Conservation (phyloP, 2,113 vertebrate genomes). For the Burhinus bistriatus region DNA sequence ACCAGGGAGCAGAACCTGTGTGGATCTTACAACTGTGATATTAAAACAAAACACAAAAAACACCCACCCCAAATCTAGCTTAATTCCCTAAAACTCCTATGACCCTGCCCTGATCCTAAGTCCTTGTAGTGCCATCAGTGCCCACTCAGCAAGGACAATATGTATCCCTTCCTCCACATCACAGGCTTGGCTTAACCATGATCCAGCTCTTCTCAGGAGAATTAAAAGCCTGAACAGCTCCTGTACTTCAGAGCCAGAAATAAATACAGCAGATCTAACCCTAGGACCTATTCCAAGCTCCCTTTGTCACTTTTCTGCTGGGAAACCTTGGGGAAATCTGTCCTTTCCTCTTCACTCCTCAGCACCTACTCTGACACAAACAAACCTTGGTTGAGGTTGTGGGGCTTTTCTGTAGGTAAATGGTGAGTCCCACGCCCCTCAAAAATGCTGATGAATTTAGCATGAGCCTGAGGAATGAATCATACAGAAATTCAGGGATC, state of each 20-base stretch:
- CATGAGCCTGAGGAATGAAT: background rate
- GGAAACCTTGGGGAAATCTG: background rate
- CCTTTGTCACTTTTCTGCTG: background rate
- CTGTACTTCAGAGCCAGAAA: background rate
- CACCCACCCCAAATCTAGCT: background rate
- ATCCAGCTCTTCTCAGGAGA: background rate
- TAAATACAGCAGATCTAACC: background rate
- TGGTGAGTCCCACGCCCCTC: background rate
- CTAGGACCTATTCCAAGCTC: background rate
- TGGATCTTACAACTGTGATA: background rate
- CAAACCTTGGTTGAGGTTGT: background rate
- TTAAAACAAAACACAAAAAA: background rate
- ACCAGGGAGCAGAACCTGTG: background rate
- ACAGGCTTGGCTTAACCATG: background rate
- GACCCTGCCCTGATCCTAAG: background rate
- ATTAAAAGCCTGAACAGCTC: background rate
- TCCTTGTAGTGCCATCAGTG: background rate
- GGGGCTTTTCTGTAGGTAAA: background rate
- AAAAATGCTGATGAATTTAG: background rate
- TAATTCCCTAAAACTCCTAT: background rate
- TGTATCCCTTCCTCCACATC: background rate
- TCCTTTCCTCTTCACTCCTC: background rate
- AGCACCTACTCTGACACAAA: background rate
- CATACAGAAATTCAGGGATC: background rate
- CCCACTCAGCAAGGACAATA: background rate